These are phyloP conservation scores for Macrotis lagotis DNA, from an alignment of 2,113 vertebrate genomes.

Conservation along the genomic window DNA sequence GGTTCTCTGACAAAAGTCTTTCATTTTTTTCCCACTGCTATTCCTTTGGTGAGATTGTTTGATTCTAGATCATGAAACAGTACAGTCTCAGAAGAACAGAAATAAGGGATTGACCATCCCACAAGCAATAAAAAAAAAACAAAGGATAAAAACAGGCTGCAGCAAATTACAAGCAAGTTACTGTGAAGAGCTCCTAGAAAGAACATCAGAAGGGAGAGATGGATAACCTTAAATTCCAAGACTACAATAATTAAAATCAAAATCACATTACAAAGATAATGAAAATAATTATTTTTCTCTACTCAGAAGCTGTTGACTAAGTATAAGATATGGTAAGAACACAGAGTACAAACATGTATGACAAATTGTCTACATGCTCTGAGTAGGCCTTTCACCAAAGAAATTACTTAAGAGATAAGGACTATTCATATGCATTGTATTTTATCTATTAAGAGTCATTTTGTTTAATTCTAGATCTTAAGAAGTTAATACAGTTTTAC, in stretches of 20 bases:
- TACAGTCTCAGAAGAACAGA: background rate
- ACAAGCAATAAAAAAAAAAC: background rate
- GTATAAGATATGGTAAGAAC: background rate
- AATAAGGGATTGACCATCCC: background rate
- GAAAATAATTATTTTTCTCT: background rate
- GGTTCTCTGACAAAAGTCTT: background rate
- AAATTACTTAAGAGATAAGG: background rate
- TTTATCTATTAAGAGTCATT: background rate
- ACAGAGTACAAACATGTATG: background rate
- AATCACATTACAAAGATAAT: background rate
- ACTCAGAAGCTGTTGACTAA: background rate
- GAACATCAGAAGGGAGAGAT: background rate
- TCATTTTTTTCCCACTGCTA: background rate
- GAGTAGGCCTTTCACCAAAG: background rate
- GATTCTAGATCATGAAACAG: background rate
- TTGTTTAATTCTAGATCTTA: background rate
- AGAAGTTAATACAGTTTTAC: background rate
- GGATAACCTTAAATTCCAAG: background rate
- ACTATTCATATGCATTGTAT: background rate
- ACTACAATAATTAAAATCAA: background rate
- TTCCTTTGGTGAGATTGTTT: background rate
- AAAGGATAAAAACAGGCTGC: background rate
- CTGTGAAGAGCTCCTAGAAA: background rate
- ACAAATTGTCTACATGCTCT: background rate
- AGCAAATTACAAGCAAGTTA: background rate